Percentiles rank a stretch among this genome's conserved stretches.
These are phyloP conservation scores for Heliconius hortense DNA, from an alignment of 2,888 invertebrate species.

Conservation along the genomic window DNA sequence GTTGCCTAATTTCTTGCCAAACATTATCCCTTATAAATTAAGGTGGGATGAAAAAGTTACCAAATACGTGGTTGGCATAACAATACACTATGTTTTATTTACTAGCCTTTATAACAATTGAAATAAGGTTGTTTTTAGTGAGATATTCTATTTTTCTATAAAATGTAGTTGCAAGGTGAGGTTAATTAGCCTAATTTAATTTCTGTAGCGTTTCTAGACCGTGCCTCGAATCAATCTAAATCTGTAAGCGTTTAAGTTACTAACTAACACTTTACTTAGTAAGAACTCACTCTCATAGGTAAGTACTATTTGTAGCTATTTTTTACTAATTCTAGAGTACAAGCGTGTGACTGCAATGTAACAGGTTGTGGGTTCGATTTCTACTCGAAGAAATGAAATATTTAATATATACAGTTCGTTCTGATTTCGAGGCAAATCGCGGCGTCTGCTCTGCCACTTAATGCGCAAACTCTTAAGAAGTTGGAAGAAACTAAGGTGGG, in stretches of 20 bases:
- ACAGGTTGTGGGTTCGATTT: no score
- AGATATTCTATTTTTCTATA: conserved; percentile 21
- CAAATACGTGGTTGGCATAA: conserved; percentile 34
- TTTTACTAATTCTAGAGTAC: neutral
- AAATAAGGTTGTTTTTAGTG: conserved; percentile 12
- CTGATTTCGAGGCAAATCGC: no score
- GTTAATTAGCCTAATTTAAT: conserved; percentile 76
- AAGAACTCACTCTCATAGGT: neutral
- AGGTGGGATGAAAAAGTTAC: conserved; percentile 38
- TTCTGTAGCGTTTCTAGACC: conserved; percentile 58
- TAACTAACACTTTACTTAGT: conserved; percentile 52
- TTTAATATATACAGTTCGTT: no score
- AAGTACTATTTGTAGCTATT: conserved; percentile 5
- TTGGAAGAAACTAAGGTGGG: no score
- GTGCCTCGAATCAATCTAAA: conserved; percentile 71
- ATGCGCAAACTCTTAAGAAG: no score
- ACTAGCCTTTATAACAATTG: neutral
- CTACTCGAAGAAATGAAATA: no score
- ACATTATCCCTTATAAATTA: conserved; percentile 55
- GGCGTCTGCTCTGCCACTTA: no score
- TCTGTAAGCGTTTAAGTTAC: conserved; percentile 64
- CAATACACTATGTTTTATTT: conserved; percentile 38
- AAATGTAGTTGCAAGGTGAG: conserved; percentile 60
- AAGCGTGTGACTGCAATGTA: no score
- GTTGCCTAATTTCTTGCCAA: conserved; percentile 51